These are phyloP conservation scores for Euplagia quadripunctaria DNA, from an alignment of 2,888 invertebrate genomes.

Conservation along the genomic window DNA sequence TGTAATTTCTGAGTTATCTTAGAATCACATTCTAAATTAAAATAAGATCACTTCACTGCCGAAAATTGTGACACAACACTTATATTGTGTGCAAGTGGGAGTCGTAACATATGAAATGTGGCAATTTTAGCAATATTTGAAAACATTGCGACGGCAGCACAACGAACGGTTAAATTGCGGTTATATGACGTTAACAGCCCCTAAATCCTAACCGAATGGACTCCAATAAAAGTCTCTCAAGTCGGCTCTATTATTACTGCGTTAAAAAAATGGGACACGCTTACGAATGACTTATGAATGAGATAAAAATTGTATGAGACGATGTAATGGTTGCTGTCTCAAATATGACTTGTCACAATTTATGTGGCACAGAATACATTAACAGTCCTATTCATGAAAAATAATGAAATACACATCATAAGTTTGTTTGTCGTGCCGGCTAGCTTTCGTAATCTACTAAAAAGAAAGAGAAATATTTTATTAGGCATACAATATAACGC, in stretches of 20 bases:
- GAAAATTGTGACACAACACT: constrained; percentile 46
- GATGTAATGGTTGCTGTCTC: constrained; percentile 9
- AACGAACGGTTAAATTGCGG: constrained; percentile 63
- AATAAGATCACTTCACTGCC: neutral
- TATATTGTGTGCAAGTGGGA: constrained; percentile 38
- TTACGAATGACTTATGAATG: constrained; percentile 27
- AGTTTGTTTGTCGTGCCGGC: neutral
- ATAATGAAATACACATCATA: neutral
- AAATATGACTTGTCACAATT: neutral
- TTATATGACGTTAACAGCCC: constrained; percentile 69
- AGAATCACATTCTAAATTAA: neutral
- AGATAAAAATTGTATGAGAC: constrained; percentile 34
- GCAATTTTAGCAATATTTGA: constrained; percentile 68
- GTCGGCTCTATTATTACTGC: constrained; percentile 54
- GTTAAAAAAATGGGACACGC: constrained; percentile 51
- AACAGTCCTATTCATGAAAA: neutral
- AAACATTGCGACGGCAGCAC: constrained; percentile 61
- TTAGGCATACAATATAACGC: no score
- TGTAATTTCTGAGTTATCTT: no score
- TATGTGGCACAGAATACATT: neutral
- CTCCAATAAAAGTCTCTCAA: constrained; percentile 70
- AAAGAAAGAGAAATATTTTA: no score
- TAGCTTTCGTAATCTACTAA: neutral
- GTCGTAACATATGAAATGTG: constrained; percentile 63
- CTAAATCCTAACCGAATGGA: constrained; percentile 70